Evolutionary conservation across 1,140 invertebrate genomes (phyloP).

Genomic region (Xylocopa sonorina): DNA sequence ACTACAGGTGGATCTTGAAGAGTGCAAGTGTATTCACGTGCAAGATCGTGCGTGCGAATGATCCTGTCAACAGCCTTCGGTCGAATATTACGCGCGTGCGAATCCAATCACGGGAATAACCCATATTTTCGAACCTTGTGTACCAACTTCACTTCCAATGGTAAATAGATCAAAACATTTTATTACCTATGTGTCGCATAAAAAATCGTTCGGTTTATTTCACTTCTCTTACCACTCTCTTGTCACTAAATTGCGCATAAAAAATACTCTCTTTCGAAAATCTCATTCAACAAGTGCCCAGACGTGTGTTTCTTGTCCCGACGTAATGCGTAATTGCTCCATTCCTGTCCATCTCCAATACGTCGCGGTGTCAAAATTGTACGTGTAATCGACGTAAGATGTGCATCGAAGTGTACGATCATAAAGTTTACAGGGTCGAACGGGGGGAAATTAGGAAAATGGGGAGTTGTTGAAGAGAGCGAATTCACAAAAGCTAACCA

Average conservation of each 20-base stretch:
- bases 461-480: too few species aligned
- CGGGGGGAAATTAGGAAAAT: too few species aligned
- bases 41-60: slow-evolving; percentile 12
- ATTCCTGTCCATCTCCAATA: background rate
- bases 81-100: slow-evolving; percentile 12
- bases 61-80: background rate
- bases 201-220: too few species aligned
- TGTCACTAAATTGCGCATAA: too few species aligned
- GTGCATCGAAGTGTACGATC: too few species aligned
- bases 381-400: too few species aligned
- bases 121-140: background rate
- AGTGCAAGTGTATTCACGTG: slow-evolving; percentile 25
- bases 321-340: background rate
- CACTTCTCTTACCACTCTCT: too few species aligned
- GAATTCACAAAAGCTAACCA: too few species aligned
- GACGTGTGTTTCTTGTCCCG: background rate
- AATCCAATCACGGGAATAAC: background rate
- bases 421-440: too few species aligned
- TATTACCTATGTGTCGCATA: background rate
- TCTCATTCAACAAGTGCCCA: background rate
- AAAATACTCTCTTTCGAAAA: too few species aligned
- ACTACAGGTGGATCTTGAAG: slow-evolving; percentile 50
- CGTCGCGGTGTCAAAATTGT: background rate
- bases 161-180: too few species aligned
- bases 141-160: background rate